These are phyloP conservation scores for Emydura subglobosa DNA, from an alignment of 2,113 vertebrate genomes.

Conservation along the genomic window DNA sequence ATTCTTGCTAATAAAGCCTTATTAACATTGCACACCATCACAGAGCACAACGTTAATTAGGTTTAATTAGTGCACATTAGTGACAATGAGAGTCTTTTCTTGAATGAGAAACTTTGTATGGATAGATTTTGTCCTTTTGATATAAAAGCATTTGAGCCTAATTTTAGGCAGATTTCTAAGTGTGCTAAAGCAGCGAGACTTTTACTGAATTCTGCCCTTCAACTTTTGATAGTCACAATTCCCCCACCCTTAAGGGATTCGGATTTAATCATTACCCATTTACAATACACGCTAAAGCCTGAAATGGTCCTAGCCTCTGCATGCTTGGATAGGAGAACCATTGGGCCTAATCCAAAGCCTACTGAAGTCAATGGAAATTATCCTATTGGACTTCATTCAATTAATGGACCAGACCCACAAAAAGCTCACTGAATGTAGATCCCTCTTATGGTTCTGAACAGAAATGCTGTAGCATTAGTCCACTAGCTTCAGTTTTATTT, in stretches of 20 bases:
- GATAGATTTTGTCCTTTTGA: background rate
- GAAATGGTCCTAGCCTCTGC: background rate
- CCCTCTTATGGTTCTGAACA: background rate
- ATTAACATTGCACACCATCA: background rate
- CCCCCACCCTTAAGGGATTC: background rate
- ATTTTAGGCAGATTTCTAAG: background rate
- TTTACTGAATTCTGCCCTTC: background rate
- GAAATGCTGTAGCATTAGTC: background rate
- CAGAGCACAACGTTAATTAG: background rate
- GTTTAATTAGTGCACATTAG: background rate
- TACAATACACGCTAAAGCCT: background rate
- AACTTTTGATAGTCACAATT: background rate
- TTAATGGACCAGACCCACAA: background rate
- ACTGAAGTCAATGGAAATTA: background rate
- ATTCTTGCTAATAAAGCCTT: background rate
- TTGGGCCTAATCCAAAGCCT: background rate
- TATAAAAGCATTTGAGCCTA: rapidly evolving
- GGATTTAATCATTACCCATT: background rate
- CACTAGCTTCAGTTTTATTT: background rate
- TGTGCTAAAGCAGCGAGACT: background rate
- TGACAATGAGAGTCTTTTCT: background rate
- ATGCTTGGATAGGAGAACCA: background rate
- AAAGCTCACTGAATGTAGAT: background rate
- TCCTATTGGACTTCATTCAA: background rate
- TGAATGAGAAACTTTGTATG: background rate